phyloP scores from a whole-genome alignment of 2,113 vertebrate genomes.

The Oreochromis aureus region DNA sequence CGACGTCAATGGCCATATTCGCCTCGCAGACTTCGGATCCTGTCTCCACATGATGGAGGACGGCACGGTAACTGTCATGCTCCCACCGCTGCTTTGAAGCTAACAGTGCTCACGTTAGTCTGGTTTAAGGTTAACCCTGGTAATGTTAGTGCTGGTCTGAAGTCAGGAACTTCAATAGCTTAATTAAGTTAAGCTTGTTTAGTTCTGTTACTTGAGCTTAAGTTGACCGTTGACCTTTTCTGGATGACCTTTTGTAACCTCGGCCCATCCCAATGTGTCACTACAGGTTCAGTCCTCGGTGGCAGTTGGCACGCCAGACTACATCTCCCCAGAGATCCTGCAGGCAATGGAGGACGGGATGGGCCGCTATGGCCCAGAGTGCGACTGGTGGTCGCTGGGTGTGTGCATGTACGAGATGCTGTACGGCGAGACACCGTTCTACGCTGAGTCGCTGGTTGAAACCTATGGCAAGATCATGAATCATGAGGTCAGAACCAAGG shows the following conservation, averaged over 20 bases:
- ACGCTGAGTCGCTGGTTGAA: slow-evolving; percentile 92
- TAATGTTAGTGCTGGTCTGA: neutral
- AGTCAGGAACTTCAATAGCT: neutral
- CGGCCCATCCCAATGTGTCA: neutral
- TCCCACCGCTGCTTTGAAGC: neutral
- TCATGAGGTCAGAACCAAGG: slow-evolving; percentile 78
- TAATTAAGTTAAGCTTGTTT: neutral
- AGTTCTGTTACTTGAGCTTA: neutral
- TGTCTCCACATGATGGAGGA: slow-evolving; percentile 95
- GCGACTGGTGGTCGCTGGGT: slow-evolving; percentile 97
- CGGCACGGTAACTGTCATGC: slow-evolving; percentile 80
- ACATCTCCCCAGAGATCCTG: slow-evolving; percentile 96
- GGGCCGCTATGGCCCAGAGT: slow-evolving; percentile 93
- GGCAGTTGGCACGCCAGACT: slow-evolving; percentile 94
- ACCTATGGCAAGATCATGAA: slow-evolving; percentile 99
- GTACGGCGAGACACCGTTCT: slow-evolving; percentile 93
- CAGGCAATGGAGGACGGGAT: slow-evolving; percentile 98
- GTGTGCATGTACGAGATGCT: slow-evolving; percentile 99
- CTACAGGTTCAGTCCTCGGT: slow-evolving; percentile 92
- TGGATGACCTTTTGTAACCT: neutral
- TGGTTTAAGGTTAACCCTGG: neutral
- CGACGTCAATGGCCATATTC: slow-evolving; percentile 94
- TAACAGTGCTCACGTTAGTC: neutral
- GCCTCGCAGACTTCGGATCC: slow-evolving; percentile 95
- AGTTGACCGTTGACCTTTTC: neutral